Base-by-base conservation (phyloP, 2,888 invertebrate species). In the Incurvaria masculella region DNA sequence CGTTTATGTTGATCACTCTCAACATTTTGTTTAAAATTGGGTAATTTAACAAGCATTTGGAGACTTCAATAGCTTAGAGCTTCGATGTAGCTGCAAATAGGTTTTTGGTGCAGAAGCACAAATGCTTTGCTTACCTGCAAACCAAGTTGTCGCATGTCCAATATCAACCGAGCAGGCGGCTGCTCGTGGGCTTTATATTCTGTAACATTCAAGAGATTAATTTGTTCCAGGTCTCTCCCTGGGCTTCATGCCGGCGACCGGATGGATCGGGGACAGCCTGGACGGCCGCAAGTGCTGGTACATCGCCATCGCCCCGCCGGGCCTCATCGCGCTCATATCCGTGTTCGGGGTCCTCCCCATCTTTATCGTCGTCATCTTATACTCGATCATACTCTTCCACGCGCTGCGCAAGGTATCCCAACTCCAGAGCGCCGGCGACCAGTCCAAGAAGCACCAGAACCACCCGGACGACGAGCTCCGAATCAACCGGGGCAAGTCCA, bases 161-260 rank as follows among this genome's bases (percentile, higher is more conserved):
- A n/a, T n/a, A n/a, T n/a, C n/a, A n/a, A n/a, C n/a, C n/a, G n/a
- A n/a, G n/a, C n/a, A n/a, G n/a, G n/a, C n/a, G n/a, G n/a, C n/a
- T n/a, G n/a, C n/a, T n/a, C n/a, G n/a, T n/a, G n/a, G n/a, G n/a
- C n/a, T n/a, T n/a, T n/a, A n/a, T n/a, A n/a, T n/a, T n/a, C n/a
- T n/a, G n/a, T n/a, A n/a, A n/a, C n/a, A n/a, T n/a, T n/a, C n/a
- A n/a, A n/a, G n/a, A n/a, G n/a, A n/a, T n/a, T n/a, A n/a, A n/a
- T n/a, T n/a, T 46, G 33, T 66, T 67, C 23, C 69, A 82, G 84
- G 84, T 59, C 59, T 81, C 14, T 61, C 72, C 19, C 69, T 85
- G 27, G 84, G 84, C 51, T 84, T 82, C 58, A 61, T 85, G 55
- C 85, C 85, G 20, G 66, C 72, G 2, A 80, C 81, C 8, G 85